Conservation (phyloP, 2,113 vertebrate species). For the Gnathonemus echidnorhynchus region DNA sequence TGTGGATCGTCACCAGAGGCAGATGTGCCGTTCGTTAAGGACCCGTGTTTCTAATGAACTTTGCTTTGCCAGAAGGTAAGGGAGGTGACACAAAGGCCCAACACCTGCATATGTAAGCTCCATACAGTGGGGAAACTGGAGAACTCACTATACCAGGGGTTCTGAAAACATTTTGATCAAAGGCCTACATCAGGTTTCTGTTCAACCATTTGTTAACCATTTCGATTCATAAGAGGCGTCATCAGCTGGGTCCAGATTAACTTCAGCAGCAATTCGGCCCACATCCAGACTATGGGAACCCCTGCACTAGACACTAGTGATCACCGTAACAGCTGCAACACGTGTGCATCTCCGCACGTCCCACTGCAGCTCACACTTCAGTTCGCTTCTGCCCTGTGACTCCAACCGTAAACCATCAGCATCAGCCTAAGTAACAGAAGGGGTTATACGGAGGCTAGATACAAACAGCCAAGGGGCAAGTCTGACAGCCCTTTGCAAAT, state of each 20-base stretch:
- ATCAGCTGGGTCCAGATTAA: neutral
- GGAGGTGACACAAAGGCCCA: neutral
- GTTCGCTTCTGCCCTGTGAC: neutral
- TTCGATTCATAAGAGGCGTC: neutral
- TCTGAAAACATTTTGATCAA: neutral
- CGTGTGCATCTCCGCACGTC: neutral
- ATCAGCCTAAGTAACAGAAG: neutral
- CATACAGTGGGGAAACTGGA: neutral
- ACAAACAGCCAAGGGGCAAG: neutral
- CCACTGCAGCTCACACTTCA: neutral
- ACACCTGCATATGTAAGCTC: neutral
- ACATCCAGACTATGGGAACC: neutral
- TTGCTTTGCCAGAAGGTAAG: neutral
- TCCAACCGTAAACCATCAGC: neutral
- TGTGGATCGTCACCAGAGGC: conserved; percentile 83
- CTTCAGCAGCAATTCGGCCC: neutral
- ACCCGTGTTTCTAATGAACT: conserved; percentile 28
- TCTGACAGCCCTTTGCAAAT: neutral
- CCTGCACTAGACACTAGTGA: neutral
- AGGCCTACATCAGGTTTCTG: neutral
- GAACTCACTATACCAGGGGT: neutral
- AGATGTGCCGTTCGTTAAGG: conserved; percentile 90
- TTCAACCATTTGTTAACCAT: neutral
- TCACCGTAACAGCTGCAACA: neutral
- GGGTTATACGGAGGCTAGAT: neutral